Base-by-base conservation (phyloP, 1,140 invertebrate species). In the Solen grandis region DNA sequence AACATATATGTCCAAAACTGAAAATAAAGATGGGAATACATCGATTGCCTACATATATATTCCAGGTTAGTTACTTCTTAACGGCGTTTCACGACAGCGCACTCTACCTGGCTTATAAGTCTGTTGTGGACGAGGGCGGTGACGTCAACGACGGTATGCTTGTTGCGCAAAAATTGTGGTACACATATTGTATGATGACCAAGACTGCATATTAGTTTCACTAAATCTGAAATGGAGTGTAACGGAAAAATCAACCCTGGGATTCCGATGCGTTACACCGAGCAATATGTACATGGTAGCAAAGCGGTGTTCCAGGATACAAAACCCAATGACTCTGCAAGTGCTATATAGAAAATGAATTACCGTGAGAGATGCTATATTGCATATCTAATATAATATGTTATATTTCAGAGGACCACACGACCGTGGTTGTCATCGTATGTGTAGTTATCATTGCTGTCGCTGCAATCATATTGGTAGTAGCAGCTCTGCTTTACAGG, bases 341-440 rank as follows among this genome's bases (percentile, higher is more conserved):
- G n/a, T n/a, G n/a, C n/a, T n/a, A n/a, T n/a, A n/a, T n/a, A n/a
- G n/a, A n/a, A n/a, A n/a, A n/a, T n/a, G n/a, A n/a, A n/a, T n/a
- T n/a, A n/a, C n/a, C n/a, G n/a, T n/a, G n/a, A n/a, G n/a, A 10
- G 41, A 46, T 46, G 19, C 19, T 46, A 10, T 46, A 46, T n/a
- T n/a, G n/a, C n/a, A n/a, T n/a, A 46, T 10, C 8, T 46, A 46
- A 46, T 46, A 46, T 8, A 10, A 10, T 46, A 46, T 19, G 41
- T 46, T 46, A 10, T 46, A 19, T 46, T 78, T 59, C 65, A 78
- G 75, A 78, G 14, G 62, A 57, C 36, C 36, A 78, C 33, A 69
- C 75, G 0, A 66, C 33, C 1, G 35, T 60, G 22, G 69, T 78
- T 25, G 66, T 55, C 2, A 35, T 57, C 1, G 22, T 78, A 4